These are phyloP conservation scores for Drosophila lacertosa DNA, from an alignment of 1,140 invertebrate genomes.

Conservation along the genomic window DNA sequence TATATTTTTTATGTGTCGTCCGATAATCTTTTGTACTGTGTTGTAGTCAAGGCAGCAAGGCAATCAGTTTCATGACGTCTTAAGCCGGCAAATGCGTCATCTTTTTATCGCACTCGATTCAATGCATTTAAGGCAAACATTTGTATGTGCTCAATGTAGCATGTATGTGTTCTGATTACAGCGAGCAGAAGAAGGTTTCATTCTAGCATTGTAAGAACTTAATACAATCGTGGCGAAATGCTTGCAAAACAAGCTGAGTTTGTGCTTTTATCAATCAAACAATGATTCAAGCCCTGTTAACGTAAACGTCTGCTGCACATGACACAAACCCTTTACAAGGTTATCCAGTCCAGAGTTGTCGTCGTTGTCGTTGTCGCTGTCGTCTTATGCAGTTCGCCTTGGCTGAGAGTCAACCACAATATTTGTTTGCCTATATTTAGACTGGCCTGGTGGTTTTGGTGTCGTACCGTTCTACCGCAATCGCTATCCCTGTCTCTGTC, in stretches of 20 bases:
- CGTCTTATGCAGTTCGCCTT: conserved; percentile 32
- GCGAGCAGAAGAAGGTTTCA: conserved; percentile 11
- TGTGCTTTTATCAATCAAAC: conserved; percentile 27
- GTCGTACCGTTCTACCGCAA: background rate
- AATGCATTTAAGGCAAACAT: background rate
- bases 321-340: conserved; percentile 44
- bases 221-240: conserved; percentile 27
- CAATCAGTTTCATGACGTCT: conserved; percentile 8
- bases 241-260: background rate
- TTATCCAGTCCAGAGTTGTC: conserved; percentile 41
- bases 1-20: background rate
- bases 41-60: background rate
- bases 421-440: conserved; percentile 64
- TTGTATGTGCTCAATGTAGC: background rate
- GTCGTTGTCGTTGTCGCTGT: conserved; percentile 30
- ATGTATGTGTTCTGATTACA: background rate
- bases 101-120: conserved; percentile 7
- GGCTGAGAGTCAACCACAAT: conserved; percentile 38
- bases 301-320: conserved; percentile 18
- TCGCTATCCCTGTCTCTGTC: conserved; percentile 4
- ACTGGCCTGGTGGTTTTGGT: conserved; percentile 44
- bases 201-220: conserved; percentile 1
- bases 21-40: conserved; percentile 5
- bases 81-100: conserved; percentile 12
- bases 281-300: conserved; percentile 5